Conservation (phyloP, 2,888 invertebrate genomes). For the Biston stratarius region DNA sequence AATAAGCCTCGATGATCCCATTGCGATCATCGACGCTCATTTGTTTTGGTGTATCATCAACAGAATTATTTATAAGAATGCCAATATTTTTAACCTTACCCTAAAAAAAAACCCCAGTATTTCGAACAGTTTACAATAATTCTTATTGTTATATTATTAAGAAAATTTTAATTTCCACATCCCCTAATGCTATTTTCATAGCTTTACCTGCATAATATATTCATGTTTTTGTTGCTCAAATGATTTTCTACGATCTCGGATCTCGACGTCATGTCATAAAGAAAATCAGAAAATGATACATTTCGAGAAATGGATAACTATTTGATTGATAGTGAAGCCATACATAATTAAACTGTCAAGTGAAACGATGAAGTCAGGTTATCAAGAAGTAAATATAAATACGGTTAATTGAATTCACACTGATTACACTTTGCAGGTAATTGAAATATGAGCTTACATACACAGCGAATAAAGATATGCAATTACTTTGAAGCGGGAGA, state of each 20-base stretch:
- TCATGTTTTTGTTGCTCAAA: too few relatives aligned
- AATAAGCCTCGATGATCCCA: background rate
- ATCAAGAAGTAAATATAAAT: constrained; percentile 35
- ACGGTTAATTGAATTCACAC: constrained; percentile 27
- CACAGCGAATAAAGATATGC: constrained; percentile 4
- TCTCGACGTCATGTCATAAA: background rate
- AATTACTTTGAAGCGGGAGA: constrained; percentile 22
- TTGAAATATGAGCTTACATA: constrained; percentile 20
- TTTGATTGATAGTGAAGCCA: background rate
- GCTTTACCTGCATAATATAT: too few relatives aligned
- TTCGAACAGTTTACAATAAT: too few relatives aligned
- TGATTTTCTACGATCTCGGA: too few relatives aligned
- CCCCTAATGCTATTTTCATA: too few relatives aligned
- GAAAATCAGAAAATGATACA: constrained; percentile 5
- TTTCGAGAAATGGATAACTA: background rate
- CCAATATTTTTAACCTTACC: too few relatives aligned
- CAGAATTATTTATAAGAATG: too few relatives aligned
- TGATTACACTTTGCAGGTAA: constrained; percentile 22
- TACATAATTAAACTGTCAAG: constrained; percentile 29
- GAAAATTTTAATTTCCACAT: too few relatives aligned
- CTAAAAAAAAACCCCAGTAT: too few relatives aligned
- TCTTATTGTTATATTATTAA: too few relatives aligned
- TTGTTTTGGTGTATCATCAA: too few relatives aligned
- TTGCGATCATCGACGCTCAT: background rate
- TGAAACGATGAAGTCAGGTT: constrained; percentile 31